Conservation (phyloP, 2,888 invertebrate genomes). For the Flexamia atlantica region DNA sequence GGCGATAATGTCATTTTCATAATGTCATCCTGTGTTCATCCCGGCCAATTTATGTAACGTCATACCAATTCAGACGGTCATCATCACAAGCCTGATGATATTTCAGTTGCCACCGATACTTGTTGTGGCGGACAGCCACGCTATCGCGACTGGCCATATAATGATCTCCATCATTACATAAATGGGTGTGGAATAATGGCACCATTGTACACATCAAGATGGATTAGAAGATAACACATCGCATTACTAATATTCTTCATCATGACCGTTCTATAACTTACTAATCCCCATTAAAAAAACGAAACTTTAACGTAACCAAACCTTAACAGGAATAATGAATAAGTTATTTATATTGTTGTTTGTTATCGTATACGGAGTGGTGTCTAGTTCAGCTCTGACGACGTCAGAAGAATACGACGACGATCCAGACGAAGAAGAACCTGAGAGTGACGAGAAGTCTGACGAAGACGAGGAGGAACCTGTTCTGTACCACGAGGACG, state of each 20-base stretch:
- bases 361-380: constrained; percentile 2
- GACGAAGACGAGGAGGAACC: constrained; percentile 24
- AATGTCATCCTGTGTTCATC: too few relatives aligned
- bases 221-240: not conserved
- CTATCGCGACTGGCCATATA: not conserved
- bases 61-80: too few relatives aligned
- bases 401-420: constrained; percentile 50
- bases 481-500: constrained; percentile 43
- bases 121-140: too few relatives aligned
- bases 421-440: constrained; percentile 15
- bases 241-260: not conserved
- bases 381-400: not conserved
- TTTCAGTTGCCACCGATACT: too few relatives aligned
- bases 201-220: not conserved
- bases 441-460: not conserved
- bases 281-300: too few relatives aligned
- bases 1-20: too few relatives aligned
- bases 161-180: not conserved
- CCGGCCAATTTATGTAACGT: too few relatives aligned
- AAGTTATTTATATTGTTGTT: not conserved
- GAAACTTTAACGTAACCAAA: too few relatives aligned
- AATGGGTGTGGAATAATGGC: not conserved
- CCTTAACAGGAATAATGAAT: not conserved
- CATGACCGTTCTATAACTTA: not conserved
- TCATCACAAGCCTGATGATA: too few relatives aligned